Conservation (phyloP, 2,797 vertebrate genomes). For the Loriculus beryllinus region DNA sequence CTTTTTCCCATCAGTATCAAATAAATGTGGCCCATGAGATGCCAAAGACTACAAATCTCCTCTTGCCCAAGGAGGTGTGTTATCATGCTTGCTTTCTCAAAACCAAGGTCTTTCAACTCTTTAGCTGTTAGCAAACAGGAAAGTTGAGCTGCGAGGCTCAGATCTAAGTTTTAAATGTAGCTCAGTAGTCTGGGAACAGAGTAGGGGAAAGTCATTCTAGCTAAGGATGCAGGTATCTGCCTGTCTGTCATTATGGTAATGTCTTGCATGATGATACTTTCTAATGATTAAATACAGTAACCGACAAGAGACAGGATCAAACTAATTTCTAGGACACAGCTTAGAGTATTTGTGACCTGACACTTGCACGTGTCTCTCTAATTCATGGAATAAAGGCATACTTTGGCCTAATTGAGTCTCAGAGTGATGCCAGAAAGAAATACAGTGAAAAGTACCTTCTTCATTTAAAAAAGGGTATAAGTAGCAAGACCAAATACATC, state of each 20-base stretch:
- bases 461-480: neutral
- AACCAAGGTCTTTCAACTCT: neutral
- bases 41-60: neutral
- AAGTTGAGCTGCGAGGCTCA: neutral
- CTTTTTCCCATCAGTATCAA: neutral
- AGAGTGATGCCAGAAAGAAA: neutral
- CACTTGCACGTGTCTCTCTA: neutral
- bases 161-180: neutral
- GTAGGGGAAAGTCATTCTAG: neutral
- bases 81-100: neutral
- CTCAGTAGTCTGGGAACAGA: neutral
- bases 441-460: neutral
- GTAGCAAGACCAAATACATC: neutral
- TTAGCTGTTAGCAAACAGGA: neutral
- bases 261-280: neutral
- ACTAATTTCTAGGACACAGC: neutral
- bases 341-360: neutral
- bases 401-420: neutral
- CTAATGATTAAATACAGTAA: neutral
- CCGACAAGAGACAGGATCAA: neutral
- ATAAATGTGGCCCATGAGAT: accelerated
- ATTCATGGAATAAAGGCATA: neutral
- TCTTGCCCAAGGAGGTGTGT: neutral
- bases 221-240: neutral
- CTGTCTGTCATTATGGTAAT: neutral